phyloP scores from a whole-genome alignment of 2,888 invertebrate genomes.

The Pardosa pseudoannulata region DNA sequence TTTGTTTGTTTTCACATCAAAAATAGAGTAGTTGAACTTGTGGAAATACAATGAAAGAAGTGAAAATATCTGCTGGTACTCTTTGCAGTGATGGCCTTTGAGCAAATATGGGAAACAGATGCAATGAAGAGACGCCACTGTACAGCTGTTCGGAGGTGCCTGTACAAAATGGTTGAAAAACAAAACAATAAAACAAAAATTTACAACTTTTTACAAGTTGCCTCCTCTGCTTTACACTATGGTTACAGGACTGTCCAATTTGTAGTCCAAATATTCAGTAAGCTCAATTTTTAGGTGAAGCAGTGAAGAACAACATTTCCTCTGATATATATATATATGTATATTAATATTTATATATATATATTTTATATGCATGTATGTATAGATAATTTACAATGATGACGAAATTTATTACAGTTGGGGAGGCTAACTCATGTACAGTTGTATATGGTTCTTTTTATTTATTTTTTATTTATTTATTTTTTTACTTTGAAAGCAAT shows the following conservation, averaged over 20 bases:
- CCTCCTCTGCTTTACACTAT: conserved; percentile 50
- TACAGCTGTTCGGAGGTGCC: conserved; percentile 56
- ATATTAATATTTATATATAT: conserved; percentile 52
- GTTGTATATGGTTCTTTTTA: too few species aligned
- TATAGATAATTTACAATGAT: conserved; percentile 71
- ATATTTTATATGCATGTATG: conserved; percentile 67
- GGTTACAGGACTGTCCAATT: conserved; percentile 54
- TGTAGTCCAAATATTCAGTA: conserved; percentile 62
- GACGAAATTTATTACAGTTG: conserved; percentile 54
- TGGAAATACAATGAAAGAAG: conserved; percentile 73
- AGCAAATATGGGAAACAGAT: conserved; percentile 73
- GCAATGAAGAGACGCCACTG: conserved; percentile 67
- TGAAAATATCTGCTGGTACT: conserved; percentile 73
- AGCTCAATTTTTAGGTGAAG: conserved; percentile 72
- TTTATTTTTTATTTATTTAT: too few species aligned
- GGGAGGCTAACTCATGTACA: conserved; percentile 65
- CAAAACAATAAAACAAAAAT: conserved; percentile 60
- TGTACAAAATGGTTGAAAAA: conserved; percentile 62
- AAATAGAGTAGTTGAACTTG: conserved; percentile 73
- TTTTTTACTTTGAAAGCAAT: conserved; percentile 72
- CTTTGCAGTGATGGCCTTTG: conserved; percentile 72
- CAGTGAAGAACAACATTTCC: conserved; percentile 67
- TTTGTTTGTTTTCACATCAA: conserved; percentile 73
- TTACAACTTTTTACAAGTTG: conserved; percentile 67
- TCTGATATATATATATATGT: conserved; percentile 60